A percentile compares a stretch with the other conserved stretches of the same genome.
These are phyloP conservation scores for Anas platyrhynchos DNA, from an alignment of 2,113 vertebrate species.

Conservation along the genomic window DNA sequence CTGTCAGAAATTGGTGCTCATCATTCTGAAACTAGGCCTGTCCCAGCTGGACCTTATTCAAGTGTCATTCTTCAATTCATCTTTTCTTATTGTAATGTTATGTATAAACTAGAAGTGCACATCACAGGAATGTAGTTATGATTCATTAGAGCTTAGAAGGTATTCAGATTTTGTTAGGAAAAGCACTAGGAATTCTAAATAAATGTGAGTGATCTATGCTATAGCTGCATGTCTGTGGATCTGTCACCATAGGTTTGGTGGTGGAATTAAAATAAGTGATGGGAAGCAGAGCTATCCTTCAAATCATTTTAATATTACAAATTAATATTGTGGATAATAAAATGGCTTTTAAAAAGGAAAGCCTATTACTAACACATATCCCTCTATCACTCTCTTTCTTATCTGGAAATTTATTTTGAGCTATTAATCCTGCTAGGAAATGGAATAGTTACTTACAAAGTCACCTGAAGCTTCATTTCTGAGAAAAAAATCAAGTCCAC, in stretches of 20 bases:
- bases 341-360: neutral
- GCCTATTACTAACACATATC: neutral
- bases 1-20: neutral
- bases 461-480: neutral
- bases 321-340: neutral
- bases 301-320: neutral
- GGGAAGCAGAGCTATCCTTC: neutral
- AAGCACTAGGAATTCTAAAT: neutral
- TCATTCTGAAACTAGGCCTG: neutral
- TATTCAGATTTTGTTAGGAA: neutral
- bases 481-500: neutral
- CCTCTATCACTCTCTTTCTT: neutral
- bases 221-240: neutral
- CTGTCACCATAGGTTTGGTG: neutral
- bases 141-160: neutral
- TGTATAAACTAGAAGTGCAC: neutral
- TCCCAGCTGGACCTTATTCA: neutral
- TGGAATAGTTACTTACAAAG: neutral
- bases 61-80: neutral
- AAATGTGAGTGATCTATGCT: neutral
- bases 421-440: neutral
- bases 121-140: neutral
- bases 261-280: neutral
- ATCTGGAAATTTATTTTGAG: neutral
- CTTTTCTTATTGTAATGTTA: neutral